These are phyloP conservation scores for Embiotoca jacksoni DNA, from an alignment of 2,113 vertebrate species.

Conservation along the genomic window DNA sequence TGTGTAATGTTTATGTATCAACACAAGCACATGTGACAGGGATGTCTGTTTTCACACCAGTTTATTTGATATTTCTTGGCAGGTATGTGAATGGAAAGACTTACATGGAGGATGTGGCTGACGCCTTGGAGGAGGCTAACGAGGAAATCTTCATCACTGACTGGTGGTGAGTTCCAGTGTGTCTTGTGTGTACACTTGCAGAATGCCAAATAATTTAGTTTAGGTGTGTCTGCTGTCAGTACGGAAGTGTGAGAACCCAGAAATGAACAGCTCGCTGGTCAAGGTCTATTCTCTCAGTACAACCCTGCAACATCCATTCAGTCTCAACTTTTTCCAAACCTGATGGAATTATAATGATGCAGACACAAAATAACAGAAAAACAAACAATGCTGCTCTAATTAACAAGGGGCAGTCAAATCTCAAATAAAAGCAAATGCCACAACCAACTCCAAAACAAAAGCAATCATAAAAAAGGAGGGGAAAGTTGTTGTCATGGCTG, in stretches of 20 bases:
- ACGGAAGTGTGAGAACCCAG: neutral
- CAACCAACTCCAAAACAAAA: no score
- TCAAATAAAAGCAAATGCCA: no score
- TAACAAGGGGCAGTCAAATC: no score
- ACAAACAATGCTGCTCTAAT: no score
- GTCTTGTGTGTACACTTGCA: neutral
- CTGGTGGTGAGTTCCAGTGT: constrained; percentile 91
- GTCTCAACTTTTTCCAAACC: no score
- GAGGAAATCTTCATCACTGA: constrained; percentile 99
- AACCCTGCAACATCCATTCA: no score
- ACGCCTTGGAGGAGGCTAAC: constrained; percentile 94
- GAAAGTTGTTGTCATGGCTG: no score
- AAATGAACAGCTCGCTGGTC: neutral
- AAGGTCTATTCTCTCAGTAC: no score
- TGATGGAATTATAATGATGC: no score
- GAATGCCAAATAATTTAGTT: neutral
- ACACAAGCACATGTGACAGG: neutral
- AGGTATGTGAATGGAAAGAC: constrained; percentile 98
- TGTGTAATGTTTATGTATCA: neutral
- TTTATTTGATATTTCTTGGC: constrained; percentile 23
- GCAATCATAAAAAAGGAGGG: no score
- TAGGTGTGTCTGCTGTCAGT: neutral
- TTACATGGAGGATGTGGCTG: constrained; percentile 95
- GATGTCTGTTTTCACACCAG: neutral
- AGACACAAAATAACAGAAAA: no score